Evolutionary conservation across 2,888 invertebrate species (phyloP), one percentile per base, ranked within the genome.

Genomic region (Harmothoe impar): DNA sequence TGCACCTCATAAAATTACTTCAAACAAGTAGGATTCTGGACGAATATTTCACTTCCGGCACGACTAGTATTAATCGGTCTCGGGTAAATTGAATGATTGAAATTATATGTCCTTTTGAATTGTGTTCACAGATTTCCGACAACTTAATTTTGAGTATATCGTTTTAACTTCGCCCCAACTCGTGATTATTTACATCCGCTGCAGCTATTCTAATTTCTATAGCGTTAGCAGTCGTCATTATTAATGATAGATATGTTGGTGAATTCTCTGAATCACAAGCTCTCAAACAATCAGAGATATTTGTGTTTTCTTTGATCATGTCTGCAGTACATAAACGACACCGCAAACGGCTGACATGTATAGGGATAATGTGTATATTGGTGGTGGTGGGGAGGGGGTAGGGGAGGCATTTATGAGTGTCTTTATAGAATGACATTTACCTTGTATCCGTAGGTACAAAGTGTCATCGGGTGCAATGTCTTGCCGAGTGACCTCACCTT

Each of bases 401-500:
- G 0, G 20, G 3, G 43, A 10, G 23, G 15, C n/a, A 62, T 62
- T 62, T 62, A 62, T 62, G 20, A 62, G 3, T 62, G n/a, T 62
- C 62, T 3, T 20, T 20, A 52, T 20, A n/a, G n/a, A 62, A 62
- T 62, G 62, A n/a, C 62, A 62, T 62, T n/a, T n/a, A 3, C n/a
- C n/a, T n/a, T n/a, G n/a, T n/a, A 62, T 62, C 62, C 62, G 62
- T 62, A 20, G 7, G n/a, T 15, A 62, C 23, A 62, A 62, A 20
- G n/a, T n/a, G 62, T 62, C 62, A 62, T 62, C 20, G 62, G n/a
- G 62, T 62, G 62, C 62, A 62, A 62, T 20, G 62, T 62, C 62
- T 62, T 62, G n/a, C 62, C 62, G 62, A 62, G 62, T 62, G 62
- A 62, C 62, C 62, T n/a, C 62, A 20, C 62, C 62, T n/a, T 62